Evolutionary conservation across 2,797 vertebrate genomes (phyloP).

Genomic region (Anabas testudineus): DNA sequence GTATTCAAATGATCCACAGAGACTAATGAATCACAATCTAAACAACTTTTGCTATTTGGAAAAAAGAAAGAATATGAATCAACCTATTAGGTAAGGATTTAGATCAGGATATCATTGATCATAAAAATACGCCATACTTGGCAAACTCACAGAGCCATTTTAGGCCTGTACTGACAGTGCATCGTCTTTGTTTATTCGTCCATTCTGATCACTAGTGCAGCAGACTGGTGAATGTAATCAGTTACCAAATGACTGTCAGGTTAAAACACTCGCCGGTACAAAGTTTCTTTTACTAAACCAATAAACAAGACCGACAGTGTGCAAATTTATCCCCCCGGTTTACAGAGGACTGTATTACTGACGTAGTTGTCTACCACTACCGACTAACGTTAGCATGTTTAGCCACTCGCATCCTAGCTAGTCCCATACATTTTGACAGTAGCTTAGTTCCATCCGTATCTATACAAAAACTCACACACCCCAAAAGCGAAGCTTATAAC

Average conservation of each 20-base stretch:
- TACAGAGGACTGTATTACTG: slow-evolving; percentile 81
- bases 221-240: slow-evolving; percentile 41
- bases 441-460: slow-evolving; percentile 13
- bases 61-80: neutral
- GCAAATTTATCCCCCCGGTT: slow-evolving; percentile 57
- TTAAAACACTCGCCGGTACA: neutral
- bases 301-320: slow-evolving; percentile 31
- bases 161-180: slow-evolving; percentile 84
- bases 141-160: slow-evolving; percentile 84
- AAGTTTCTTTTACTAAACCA: slow-evolving; percentile 13
- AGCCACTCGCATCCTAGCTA: slow-evolving; percentile 64
- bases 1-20: slow-evolving; percentile 29
- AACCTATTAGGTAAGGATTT: neutral
- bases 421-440: slow-evolving; percentile 63
- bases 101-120: slow-evolving; percentile 55
- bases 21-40: neutral
- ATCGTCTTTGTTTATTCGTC: slow-evolving; percentile 84
- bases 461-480: neutral
- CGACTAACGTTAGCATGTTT: slow-evolving; percentile 74
- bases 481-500: neutral
- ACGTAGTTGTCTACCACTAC: slow-evolving; percentile 79
- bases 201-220: slow-evolving; percentile 69
- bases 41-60: neutral
- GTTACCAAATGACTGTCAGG: slow-evolving; percentile 34
- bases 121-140: slow-evolving; percentile 86